A percentile compares a stretch with the other conserved stretches of the same genome.
Evolutionary conservation across 2,797 vertebrate species (phyloP).

Genomic region (Rhinella marina): DNA sequence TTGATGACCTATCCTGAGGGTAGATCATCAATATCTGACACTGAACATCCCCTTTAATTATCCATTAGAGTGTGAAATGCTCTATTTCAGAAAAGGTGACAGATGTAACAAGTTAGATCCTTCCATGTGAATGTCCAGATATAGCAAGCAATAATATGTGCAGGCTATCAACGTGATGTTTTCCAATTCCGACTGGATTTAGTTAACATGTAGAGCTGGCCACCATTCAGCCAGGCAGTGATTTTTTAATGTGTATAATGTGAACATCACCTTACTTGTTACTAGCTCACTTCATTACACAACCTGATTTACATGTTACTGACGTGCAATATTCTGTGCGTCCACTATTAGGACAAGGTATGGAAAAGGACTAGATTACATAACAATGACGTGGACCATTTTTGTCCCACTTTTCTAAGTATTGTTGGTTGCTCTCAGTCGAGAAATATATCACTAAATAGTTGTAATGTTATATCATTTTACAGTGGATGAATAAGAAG

Average conservation of each 20-base stretch:
- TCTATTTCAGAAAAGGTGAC: neutral
- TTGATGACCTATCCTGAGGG: no score
- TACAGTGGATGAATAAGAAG: neutral
- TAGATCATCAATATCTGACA: no score
- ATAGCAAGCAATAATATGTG: neutral
- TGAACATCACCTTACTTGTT: no score
- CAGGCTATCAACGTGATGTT: neutral
- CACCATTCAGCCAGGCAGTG: no score
- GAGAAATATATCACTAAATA: neutral
- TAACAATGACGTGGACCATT: neutral
- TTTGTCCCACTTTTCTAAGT: neutral
- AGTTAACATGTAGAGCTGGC: no score
- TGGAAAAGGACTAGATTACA: conserved; percentile 18
- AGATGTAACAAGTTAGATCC: neutral
- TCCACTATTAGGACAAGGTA: neutral
- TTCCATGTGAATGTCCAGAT: neutral
- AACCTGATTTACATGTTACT: neutral
- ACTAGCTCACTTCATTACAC: conserved; percentile 29
- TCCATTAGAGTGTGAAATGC: neutral
- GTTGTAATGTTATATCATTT: neutral
- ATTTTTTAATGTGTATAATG: no score
- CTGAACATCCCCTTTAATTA: neutral
- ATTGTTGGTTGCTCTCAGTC: neutral
- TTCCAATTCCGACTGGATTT: neutral
- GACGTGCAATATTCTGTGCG: neutral